Conservation (phyloP, 2,888 invertebrate species). For the Ormyrus pomaceus region DNA sequence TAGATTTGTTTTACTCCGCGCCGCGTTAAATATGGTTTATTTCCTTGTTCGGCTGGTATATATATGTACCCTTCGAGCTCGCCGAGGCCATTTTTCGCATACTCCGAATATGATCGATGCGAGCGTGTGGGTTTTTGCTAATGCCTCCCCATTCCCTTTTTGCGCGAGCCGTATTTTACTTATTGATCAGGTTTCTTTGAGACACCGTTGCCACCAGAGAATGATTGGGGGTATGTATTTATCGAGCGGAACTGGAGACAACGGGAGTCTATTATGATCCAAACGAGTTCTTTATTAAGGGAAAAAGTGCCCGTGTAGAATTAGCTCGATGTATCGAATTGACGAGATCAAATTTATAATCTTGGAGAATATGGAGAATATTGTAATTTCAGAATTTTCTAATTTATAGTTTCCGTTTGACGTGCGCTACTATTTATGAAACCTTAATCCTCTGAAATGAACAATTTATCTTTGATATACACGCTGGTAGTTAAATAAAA, state of each 20-base stretch:
- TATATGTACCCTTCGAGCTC: neutral
- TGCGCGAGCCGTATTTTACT: conserved; percentile 15
- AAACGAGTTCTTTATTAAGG: neutral
- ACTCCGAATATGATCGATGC: conserved; percentile 43
- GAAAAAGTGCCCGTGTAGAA: neutral
- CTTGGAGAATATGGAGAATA: neutral
- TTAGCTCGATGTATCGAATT: neutral
- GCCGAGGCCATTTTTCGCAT: conserved; percentile 6
- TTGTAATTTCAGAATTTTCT: no score
- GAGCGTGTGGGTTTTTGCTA: conserved; percentile 41
- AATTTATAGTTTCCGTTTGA: no score
- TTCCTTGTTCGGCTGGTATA: conserved; percentile 6
- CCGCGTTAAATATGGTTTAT: conserved; percentile 45
- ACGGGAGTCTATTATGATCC: neutral
- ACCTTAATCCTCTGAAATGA: no score
- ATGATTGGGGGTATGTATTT: conserved; percentile 20
- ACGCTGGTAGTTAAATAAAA: no score
- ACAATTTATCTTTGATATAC: no score
- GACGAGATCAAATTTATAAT: neutral
- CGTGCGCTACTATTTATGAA: no score
- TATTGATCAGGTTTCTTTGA: conserved; percentile 30
- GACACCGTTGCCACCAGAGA: neutral
- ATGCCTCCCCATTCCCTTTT: neutral
- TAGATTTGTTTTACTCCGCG: conserved; percentile 44
- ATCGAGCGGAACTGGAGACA: conserved; percentile 15